Evolutionary conservation across 1,140 invertebrate genomes (phyloP).

Genomic region (Cylas formicarius): DNA sequence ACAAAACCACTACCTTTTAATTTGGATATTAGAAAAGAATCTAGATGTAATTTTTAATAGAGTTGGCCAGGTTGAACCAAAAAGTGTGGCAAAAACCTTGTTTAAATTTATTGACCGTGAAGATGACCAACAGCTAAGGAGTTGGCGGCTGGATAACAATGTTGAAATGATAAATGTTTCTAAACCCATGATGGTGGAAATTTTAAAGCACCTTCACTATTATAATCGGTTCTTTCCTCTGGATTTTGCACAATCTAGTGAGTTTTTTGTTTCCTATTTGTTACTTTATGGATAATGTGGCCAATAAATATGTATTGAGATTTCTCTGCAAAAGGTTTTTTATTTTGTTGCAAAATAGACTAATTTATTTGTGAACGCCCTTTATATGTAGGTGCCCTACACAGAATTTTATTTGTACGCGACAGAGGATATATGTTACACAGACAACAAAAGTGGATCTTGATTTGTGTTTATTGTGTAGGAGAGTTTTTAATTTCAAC

Average conservation of each 20-base stretch:
- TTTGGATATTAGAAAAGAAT: slow-evolving; percentile 52
- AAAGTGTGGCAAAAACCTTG: slow-evolving; percentile 44
- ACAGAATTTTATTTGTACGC: too few relatives aligned
- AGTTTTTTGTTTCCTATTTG: slow-evolving; percentile 49
- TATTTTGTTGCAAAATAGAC: too few relatives aligned
- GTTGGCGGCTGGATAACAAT: slow-evolving; percentile 44
- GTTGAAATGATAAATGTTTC: slow-evolving; percentile 46
- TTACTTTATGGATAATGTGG: slow-evolving; percentile 30
- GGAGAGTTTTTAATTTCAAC: too few relatives aligned
- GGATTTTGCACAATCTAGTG: slow-evolving; percentile 46
- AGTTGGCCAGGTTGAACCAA: slow-evolving; percentile 30
- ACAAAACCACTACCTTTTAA: slow-evolving; percentile 44
- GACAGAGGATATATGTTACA: too few relatives aligned
- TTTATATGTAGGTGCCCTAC: too few relatives aligned
- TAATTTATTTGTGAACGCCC: too few relatives aligned
- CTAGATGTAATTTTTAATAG: slow-evolving; percentile 41
- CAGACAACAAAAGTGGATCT: too few relatives aligned
- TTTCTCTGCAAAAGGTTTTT: too few relatives aligned
- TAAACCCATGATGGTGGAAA: slow-evolving; percentile 47
- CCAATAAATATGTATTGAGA: too few relatives aligned
- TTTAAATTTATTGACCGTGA: slow-evolving; percentile 41
- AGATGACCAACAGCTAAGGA: slow-evolving; percentile 42
- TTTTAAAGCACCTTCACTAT: slow-evolving; percentile 46
- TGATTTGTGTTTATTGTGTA: too few relatives aligned
- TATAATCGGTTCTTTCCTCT: slow-evolving; percentile 48